Evolutionary conservation across 2,797 vertebrate species (phyloP).

Genomic region (Mormyrus proboscirostris): DNA sequence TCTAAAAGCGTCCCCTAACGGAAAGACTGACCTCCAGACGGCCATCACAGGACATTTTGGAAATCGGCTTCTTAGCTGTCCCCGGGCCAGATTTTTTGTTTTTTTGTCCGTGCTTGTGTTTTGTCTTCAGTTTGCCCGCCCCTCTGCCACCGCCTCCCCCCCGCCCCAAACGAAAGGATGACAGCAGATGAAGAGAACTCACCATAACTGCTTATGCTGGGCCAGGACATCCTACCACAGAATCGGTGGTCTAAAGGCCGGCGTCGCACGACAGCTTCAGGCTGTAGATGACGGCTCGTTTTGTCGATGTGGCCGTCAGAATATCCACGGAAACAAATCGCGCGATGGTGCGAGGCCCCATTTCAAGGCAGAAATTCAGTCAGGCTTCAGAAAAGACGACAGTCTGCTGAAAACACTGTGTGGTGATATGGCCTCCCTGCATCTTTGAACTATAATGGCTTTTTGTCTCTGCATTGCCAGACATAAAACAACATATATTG

Average conservation of each 20-base stretch:
- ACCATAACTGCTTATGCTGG: not conserved
- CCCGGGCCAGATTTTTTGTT: not conserved
- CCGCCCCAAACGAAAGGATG: not conserved
- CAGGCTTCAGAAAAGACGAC: not conserved
- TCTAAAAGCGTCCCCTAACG: not conserved
- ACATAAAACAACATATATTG: not conserved
- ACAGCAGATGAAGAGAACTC: not conserved
- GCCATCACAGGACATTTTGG: not conserved
- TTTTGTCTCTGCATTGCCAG: not conserved
- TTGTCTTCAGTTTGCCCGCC: not conserved
- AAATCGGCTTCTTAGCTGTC: not conserved
- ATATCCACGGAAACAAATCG: not conserved
- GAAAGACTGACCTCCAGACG: not conserved
- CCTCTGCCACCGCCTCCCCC: not conserved
- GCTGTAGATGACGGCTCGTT: not conserved
- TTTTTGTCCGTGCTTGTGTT: not conserved
- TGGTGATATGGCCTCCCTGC: not conserved
- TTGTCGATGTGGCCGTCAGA: not conserved
- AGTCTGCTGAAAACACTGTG: not conserved
- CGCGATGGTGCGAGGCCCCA: not conserved
- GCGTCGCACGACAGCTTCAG: not conserved
- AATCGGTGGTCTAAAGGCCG: not conserved
- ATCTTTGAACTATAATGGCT: not conserved
- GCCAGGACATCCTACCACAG: not conserved
- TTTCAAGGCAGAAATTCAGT: not conserved